Conservation (phyloP, 2,888 invertebrate species). For the Nasonia oneida region DNA sequence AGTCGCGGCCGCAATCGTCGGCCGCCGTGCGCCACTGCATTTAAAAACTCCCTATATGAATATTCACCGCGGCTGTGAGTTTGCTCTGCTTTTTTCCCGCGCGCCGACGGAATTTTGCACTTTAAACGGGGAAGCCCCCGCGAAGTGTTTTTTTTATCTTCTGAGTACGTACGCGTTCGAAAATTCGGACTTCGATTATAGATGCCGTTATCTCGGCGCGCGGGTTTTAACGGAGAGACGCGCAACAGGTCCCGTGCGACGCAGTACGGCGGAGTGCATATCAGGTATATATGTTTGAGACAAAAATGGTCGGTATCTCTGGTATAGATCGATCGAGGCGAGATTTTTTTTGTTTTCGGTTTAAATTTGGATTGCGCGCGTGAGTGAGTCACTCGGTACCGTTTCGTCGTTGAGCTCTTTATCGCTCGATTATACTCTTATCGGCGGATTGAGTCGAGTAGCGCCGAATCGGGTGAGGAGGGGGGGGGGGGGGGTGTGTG, state of each 20-base stretch:
- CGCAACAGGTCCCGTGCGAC: neutral
- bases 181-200: constrained; percentile 2
- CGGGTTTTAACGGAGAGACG: neutral
- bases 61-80: constrained; percentile 6
- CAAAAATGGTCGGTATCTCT: too few species aligned
- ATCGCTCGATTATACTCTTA: neutral
- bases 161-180: neutral
- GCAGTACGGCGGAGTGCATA: neutral
- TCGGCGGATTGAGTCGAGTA: neutral
- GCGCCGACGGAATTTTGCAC: neutral
- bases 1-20: neutral
- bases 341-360: too few species aligned
- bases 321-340: too few species aligned
- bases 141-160: neutral
- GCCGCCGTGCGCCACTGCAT: neutral
- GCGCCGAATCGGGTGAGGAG: neutral
- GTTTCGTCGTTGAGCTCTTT: neutral
- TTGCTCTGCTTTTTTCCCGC: neutral
- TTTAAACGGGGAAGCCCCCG: neutral
- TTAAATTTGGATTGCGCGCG: neutral
- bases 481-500: too few species aligned
- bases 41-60: constrained; percentile 26
- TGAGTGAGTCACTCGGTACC: neutral
- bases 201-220: neutral
- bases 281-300: too few species aligned